phyloP scores from a whole-genome alignment of 2,888 invertebrate species.

The Lycaena phlaeas region DNA sequence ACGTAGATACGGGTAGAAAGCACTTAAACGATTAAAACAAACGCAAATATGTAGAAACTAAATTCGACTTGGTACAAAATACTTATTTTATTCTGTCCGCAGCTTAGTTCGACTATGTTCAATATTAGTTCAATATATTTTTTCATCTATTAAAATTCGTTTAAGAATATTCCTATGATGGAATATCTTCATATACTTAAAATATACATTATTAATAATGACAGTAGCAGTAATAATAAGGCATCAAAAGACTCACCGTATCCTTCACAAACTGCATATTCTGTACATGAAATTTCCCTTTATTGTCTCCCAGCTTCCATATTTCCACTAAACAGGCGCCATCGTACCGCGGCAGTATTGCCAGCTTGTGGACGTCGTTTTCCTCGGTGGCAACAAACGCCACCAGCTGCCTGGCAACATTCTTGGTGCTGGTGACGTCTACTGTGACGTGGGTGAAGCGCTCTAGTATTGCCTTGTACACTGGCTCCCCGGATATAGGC shows the following conservation, averaged over 20 bases:
- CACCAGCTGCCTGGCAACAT: conserved; percentile 79
- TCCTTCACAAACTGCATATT: conserved; percentile 86
- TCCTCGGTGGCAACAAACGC: conserved; percentile 85
- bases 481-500: conserved; percentile 78
- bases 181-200: too few relatives aligned
- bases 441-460: conserved; percentile 85
- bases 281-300: conserved; percentile 69
- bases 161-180: too few relatives aligned
- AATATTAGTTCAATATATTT: too few relatives aligned
- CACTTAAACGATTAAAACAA: too few relatives aligned
- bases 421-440: conserved; percentile 84
- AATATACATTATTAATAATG: too few relatives aligned
- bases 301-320: conserved; percentile 78
- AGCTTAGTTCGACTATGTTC: too few relatives aligned
- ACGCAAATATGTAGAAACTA: too few relatives aligned
- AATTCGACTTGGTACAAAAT: too few relatives aligned
- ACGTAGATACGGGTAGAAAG: too few relatives aligned
- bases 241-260: conserved; percentile 67
- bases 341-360: conserved; percentile 78
- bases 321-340: conserved; percentile 89
- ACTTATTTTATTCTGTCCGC: too few relatives aligned
- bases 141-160: too few relatives aligned
- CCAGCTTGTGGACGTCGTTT: conserved; percentile 85
- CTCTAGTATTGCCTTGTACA: conserved; percentile 80
- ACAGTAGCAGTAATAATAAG: too few relatives aligned